Evolutionary conservation across 1,140 invertebrate genomes (phyloP), one percentile per base, ranked within the genome.

Genomic region (Drosophila cardini): DNA sequence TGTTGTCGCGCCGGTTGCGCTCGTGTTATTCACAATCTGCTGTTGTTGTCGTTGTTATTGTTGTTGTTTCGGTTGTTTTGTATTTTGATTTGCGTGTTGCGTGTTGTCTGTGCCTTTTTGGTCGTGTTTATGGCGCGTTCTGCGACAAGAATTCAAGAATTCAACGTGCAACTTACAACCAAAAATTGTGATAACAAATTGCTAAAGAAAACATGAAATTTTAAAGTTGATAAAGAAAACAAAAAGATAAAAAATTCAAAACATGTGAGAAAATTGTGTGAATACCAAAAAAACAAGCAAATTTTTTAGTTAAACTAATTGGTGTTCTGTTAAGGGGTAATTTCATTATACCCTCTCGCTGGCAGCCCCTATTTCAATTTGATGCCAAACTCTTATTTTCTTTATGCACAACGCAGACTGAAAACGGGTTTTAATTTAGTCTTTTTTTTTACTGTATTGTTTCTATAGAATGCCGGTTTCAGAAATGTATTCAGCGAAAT

Each of bases 391-490:
- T 70, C 45, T 69, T 73, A 46, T 60, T 68, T 40, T 48, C 56
- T 65, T 65, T 68, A 48, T 62, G 34, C 21, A 11, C 42, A 15
- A 18, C 16, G 15, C 5, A 70, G 18, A 30, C 40, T 32, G 64
- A 2, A 78, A 87, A 86, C 79, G 61, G 75, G 83, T 86, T 86
- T 74, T 43, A 1, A 11, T 57, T 65, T 69, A 2, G 13, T 42
- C 0, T 10, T 60, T 68, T 71, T 26, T 56, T 38, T 65, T 68
- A 18, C 36, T 42, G 38, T 13, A 2, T 42, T 42, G 38, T 42
- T 42, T 50, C 53, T 57, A 78, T 70, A 76, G 76, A 82, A 79
- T 79, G 82, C 76, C 82, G 82, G 82, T 73, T 72, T 62, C 81
- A 21, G 8, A 80, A 80, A 65, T 61, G 60, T 67, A 62, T 69